A percentile compares a stretch with the other conserved stretches of the same genome.
Conservation (phyloP, 2,888 invertebrate species). For the Hirtodrosophila alboralis region DNA sequence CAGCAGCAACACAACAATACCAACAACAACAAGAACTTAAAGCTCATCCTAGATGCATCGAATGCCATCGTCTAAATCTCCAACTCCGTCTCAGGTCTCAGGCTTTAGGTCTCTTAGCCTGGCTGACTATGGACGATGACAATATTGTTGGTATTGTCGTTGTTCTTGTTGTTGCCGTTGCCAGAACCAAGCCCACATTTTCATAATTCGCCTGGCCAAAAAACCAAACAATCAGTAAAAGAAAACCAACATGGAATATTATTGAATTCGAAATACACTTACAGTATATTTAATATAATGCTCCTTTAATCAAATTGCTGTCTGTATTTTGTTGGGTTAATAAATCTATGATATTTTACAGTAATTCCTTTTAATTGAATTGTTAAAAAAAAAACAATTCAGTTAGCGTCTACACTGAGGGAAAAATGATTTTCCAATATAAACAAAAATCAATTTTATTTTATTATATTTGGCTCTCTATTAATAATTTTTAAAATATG, state of each 20-base stretch:
- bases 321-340: no score
- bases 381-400: no score
- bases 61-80: conserved; percentile 49
- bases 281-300: no score
- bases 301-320: no score
- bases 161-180: conserved; percentile 21
- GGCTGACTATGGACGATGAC: conserved; percentile 39
- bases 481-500: no score
- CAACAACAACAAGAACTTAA: conserved; percentile 15
- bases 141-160: conserved; percentile 51
- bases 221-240: conserved; percentile 33
- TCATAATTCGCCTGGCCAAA: conserved; percentile 70
- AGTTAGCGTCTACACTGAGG: no score
- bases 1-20: no score
- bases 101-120: conserved; percentile 36
- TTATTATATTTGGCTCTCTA: no score
- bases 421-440: no score
- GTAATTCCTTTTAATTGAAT: no score
- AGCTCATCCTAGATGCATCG: conserved; percentile 42
- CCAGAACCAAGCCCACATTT: conserved; percentile 74
- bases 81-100: conserved; percentile 22
- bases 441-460: no score
- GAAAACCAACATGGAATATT: background rate
- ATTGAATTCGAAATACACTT: conserved; percentile 12
- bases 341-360: no score